phyloP scores from a whole-genome alignment of 1,140 invertebrate species.

The Scaptomyza graminum region DNA sequence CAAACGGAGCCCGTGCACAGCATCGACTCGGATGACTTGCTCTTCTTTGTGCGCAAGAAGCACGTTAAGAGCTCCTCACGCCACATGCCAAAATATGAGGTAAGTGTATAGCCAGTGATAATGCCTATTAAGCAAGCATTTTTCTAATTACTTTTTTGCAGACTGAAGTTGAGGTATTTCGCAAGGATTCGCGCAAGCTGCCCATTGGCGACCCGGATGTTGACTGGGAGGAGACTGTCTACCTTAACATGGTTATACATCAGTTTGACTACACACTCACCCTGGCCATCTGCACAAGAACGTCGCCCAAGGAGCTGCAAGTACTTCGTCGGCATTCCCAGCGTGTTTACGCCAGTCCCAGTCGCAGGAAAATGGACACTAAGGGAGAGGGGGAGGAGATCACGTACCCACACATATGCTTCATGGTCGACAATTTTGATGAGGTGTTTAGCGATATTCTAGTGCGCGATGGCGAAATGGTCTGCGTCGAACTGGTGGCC shows the following conservation, averaged over 20 bases:
- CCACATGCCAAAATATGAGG: conserved; percentile 95
- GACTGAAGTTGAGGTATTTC: conserved; percentile 97
- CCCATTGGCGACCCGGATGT: conserved; percentile 97
- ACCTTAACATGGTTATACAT: conserved; percentile 98
- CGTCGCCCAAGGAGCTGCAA: conserved; percentile 98
- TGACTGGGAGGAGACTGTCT: conserved; percentile 99
- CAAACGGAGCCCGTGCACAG: conserved; percentile 89
- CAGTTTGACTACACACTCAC: conserved; percentile 99
- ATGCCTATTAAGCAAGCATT: not conserved
- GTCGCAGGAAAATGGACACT: conserved; percentile 97
- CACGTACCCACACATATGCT: conserved; percentile 99
- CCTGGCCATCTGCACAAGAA: conserved; percentile 98
- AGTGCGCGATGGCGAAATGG: conserved; percentile 98
- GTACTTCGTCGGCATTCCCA: conserved; percentile 96
- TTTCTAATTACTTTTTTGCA: no score
- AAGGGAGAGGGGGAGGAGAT: conserved; percentile 99
- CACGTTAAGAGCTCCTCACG: conserved; percentile 93
- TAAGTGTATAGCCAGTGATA: conserved; percentile 65
- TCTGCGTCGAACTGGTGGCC: conserved; percentile 98
- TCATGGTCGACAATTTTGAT: conserved; percentile 99
- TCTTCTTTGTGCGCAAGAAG: conserved; percentile 97
- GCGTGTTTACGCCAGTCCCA: conserved; percentile 97
- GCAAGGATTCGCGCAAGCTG: conserved; percentile 97
- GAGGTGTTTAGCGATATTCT: conserved; percentile 97
- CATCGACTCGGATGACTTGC: conserved; percentile 96